These are phyloP conservation scores for Rambutsinella grinnellia DNA, from an alignment of 2,888 invertebrate genomes.

Conservation along the genomic window DNA sequence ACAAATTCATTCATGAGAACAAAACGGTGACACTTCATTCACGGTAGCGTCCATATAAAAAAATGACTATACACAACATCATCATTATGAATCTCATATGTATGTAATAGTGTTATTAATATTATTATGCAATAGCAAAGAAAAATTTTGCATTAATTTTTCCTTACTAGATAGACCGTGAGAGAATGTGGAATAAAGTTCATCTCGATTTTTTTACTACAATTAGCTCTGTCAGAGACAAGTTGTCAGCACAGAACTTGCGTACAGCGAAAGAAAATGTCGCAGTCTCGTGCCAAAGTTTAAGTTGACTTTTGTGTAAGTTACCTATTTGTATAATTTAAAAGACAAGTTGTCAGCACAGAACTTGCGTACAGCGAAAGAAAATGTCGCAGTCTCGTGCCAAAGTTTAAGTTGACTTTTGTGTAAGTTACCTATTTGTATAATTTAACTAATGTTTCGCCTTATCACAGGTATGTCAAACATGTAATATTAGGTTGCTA, in stretches of 20 bases:
- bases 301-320: no score
- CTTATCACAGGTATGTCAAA: no score
- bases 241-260: neutral
- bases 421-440: no score
- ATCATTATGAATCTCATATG: neutral
- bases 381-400: neutral
- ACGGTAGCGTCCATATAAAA: no score
- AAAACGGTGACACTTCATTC: no score
- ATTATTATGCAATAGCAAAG: slow-evolving; percentile 44
- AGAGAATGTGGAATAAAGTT: slow-evolving; percentile 49
- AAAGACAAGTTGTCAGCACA: neutral
- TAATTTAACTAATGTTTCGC: no score
- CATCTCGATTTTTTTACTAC: slow-evolving; percentile 21
- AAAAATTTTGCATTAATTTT: slow-evolving; percentile 49
- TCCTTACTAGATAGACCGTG: slow-evolving; percentile 56
- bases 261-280: neutral
- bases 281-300: neutral
- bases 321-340: no score
- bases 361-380: neutral
- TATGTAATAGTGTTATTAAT: neutral
- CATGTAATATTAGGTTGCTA: no score
- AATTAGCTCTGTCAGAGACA: neutral
- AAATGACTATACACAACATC: no score
- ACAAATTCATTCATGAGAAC: no score
- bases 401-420: no score